A percentile compares a stretch with the other conserved stretches of the same genome.
Conservation (phyloP, 2,113 vertebrate species). For the Myanophis thanlyinensis region DNA sequence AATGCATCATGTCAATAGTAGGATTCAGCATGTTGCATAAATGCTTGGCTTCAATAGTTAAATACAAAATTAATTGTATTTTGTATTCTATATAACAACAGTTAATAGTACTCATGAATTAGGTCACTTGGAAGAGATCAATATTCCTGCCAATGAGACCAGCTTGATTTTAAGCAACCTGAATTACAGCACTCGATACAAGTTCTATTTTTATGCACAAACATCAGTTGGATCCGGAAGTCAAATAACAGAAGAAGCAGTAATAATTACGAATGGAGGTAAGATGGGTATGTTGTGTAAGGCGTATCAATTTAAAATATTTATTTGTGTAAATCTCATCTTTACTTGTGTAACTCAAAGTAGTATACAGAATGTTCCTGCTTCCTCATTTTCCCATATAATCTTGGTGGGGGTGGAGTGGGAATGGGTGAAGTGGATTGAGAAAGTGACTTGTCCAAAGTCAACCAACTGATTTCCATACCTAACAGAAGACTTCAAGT, state of each 20-base stretch:
- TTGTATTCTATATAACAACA: constrained; percentile 57
- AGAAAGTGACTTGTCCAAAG: background rate
- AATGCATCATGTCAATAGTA: background rate
- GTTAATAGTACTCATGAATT: constrained; percentile 94
- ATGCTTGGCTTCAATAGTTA: background rate
- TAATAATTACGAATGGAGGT: constrained; percentile 93
- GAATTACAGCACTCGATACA: constrained; percentile 94
- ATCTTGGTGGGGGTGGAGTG: background rate
- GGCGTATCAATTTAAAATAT: background rate
- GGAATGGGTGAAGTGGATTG: background rate
- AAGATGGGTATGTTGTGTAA: constrained; percentile 79
- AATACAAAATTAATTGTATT: background rate
- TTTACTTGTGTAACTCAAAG: background rate
- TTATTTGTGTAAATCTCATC: background rate
- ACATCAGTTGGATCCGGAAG: constrained; percentile 84
- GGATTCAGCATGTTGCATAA: background rate
- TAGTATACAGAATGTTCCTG: background rate
- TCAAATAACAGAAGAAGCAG: constrained; percentile 84
- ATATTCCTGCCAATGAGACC: constrained; percentile 89
- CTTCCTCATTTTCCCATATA: background rate
- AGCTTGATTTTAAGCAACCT: constrained; percentile 86
- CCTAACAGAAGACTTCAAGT: background rate
- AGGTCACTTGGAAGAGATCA: constrained; percentile 84
- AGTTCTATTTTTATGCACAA: constrained; percentile 92
- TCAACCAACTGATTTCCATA: background rate